Base-by-base conservation (phyloP, 2,797 vertebrate species). In the Anableps anableps region DNA sequence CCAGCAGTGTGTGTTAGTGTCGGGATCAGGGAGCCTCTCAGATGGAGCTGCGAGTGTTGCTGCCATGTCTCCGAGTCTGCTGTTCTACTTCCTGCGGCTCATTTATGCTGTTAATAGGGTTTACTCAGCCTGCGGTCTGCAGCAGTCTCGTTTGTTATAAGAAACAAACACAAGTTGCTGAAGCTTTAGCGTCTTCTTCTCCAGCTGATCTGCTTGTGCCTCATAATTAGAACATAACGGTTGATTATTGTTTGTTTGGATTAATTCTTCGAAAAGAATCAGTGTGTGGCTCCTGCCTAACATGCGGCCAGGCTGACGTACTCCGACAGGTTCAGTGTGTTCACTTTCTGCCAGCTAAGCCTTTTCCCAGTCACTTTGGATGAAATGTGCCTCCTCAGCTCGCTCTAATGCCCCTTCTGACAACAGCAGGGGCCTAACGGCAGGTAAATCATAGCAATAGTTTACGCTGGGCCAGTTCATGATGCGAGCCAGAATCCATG, bases 401-500 rank as follows among this genome's bases (percentile, higher is more conserved):
- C 66, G 81, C 81, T 74, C 66, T 85, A 86, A 86, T 75, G 82
- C 81, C 76, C 85, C 76, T 2, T 78, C 76, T 80, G 75, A 79
- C 31, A 74, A 79, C 58, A 14, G 11, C 31, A 58, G 29, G 23
- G 26, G 9, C 55, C 55, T 5, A 51, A 79, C 58, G 53, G 58
- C 81, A 87, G 78, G 75, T 86, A 88, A 90, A 85, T 93, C 89
- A 88, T 43, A 77, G 0, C 72, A 86, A 85, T 50, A 72, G 78
- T 85, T 84, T 80, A 79, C 83, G 76, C 84, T 74, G 76, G 47
- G 64, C 1, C 43, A 2, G 70, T 77, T 85, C 84, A 78, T 76
- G 83, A 86, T 75, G 75, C 79, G 78, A 86, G 74, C 72, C 1
- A 78, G 76, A 84, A 78, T 58, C 75, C 72, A 62, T 14, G 43